A percentile compares a stretch with the other conserved stretches of the same genome.
Evolutionary conservation across 2,113 vertebrate genomes (phyloP).

Genomic region (Neodontobutis hainanensis): DNA sequence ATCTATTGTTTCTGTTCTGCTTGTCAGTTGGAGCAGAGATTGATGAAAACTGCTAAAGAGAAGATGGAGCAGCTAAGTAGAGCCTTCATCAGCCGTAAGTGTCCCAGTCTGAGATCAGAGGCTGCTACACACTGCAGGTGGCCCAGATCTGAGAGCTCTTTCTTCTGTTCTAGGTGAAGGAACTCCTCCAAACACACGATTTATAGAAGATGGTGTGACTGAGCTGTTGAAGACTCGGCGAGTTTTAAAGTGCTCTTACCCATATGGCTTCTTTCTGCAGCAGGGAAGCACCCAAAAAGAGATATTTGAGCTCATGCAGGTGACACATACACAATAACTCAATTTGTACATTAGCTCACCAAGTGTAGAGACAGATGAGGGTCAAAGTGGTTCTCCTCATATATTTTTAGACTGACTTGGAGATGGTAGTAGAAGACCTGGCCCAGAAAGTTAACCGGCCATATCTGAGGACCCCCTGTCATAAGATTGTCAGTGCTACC

Average conservation of each 20-base stretch:
- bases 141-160: neutral
- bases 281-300: slow-evolving; percentile 99
- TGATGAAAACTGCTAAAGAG: slow-evolving; percentile 99
- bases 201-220: slow-evolving; percentile 97
- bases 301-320: slow-evolving; percentile 99
- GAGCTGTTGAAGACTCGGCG: slow-evolving; percentile 97
- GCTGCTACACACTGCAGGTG: too few species aligned
- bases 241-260: slow-evolving; percentile 99
- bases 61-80: slow-evolving; percentile 99
- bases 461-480: slow-evolving; percentile 96
- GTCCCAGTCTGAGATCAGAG: neutral
- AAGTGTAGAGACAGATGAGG: neutral
- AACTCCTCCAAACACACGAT: slow-evolving; percentile 92
- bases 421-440: slow-evolving; percentile 99
- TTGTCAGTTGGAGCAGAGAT: slow-evolving; percentile 94
- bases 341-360: neutral
- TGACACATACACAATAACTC: slow-evolving; percentile 52
- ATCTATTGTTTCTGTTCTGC: slow-evolving; percentile 1
- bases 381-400: neutral
- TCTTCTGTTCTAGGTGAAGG: slow-evolving; percentile 84
- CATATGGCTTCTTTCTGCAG: slow-evolving; percentile 98
- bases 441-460: slow-evolving; percentile 99
- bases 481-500: slow-evolving; percentile 95
- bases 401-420: slow-evolving; percentile 88
- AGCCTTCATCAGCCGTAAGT: slow-evolving; percentile 94